Evolutionary conservation across 2,888 invertebrate genomes (phyloP).

Genomic region (Cheilosia variabilis): DNA sequence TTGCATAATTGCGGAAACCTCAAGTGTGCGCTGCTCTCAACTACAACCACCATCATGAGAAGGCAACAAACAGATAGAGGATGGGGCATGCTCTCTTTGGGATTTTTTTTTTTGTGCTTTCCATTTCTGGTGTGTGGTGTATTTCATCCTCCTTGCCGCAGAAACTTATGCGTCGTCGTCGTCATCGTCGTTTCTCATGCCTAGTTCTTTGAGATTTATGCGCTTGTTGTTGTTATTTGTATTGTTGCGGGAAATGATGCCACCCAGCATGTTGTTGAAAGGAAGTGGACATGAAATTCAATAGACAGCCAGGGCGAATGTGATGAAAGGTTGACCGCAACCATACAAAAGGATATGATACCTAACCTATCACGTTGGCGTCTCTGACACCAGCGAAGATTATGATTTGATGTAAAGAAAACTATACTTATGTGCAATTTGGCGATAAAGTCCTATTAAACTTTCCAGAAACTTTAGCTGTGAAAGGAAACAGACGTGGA

Average conservation of each 20-base stretch:
- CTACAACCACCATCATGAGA: constrained; percentile 12
- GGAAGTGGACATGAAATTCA: constrained; percentile 62
- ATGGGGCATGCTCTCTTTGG: constrained; percentile 29
- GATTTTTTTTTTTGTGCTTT: constrained; percentile 8
- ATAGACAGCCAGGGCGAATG: constrained; percentile 28
- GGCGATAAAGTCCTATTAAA: constrained; percentile 35
- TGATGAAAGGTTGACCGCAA: constrained; percentile 51
- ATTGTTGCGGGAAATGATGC: constrained; percentile 40
- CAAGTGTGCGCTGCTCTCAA: constrained; percentile 54
- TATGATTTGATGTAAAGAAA: constrained; percentile 35
- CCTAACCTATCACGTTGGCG: constrained; percentile 1
- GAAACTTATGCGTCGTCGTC: constrained; percentile 45
- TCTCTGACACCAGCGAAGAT: constrained; percentile 29
- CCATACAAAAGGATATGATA: constrained; percentile 46
- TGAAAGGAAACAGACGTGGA: constrained; percentile 9
- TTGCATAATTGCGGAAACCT: constrained; percentile 73
- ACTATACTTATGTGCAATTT: constrained; percentile 24
- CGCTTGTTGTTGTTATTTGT: constrained; percentile 32
- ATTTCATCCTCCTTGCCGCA: constrained; percentile 43
- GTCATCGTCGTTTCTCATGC: constrained; percentile 46
- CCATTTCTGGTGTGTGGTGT: constrained; percentile 7
- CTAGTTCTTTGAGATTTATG: constrained; percentile 37
- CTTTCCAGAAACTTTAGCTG: not conserved
- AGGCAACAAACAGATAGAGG: constrained; percentile 40
- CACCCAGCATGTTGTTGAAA: constrained; percentile 46